phyloP scores from a whole-genome alignment of 2,797 vertebrate species.

The Spinus olivaceus region DNA sequence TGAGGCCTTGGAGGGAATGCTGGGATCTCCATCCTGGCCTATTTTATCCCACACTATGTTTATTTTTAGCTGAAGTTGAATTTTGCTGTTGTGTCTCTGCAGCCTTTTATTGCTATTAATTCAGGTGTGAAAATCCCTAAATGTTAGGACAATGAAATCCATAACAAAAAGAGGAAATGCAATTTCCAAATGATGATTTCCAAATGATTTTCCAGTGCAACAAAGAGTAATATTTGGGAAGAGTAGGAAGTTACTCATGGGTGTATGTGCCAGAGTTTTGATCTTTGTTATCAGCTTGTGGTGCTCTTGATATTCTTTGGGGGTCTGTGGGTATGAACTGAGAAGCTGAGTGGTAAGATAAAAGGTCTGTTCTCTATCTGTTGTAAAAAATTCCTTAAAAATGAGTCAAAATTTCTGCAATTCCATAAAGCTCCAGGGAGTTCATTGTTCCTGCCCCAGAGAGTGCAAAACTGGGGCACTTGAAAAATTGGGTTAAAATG shows the following conservation, averaged over 20 bases:
- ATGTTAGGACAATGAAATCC: accelerated
- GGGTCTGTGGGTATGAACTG: background rate
- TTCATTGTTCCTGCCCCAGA: background rate
- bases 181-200: background rate
- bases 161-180: background rate
- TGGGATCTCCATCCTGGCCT: background rate
- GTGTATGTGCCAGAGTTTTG: accelerated
- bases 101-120: background rate
- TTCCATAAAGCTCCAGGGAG: background rate
- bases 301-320: background rate
- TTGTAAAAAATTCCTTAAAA: background rate
- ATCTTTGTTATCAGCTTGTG: background rate
- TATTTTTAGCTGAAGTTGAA: background rate
- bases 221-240: too few species aligned
- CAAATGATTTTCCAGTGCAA: background rate
- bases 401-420: background rate
- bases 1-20: background rate
- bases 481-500: background rate
- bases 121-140: background rate
- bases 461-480: background rate
- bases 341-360: background rate
- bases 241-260: background rate
- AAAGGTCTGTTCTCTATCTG: background rate
- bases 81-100: background rate
- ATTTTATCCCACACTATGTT: background rate